Evolutionary conservation across 2,113 vertebrate species (phyloP), one percentile per base, ranked within the genome.

Genomic region (Egretta garzetta): DNA sequence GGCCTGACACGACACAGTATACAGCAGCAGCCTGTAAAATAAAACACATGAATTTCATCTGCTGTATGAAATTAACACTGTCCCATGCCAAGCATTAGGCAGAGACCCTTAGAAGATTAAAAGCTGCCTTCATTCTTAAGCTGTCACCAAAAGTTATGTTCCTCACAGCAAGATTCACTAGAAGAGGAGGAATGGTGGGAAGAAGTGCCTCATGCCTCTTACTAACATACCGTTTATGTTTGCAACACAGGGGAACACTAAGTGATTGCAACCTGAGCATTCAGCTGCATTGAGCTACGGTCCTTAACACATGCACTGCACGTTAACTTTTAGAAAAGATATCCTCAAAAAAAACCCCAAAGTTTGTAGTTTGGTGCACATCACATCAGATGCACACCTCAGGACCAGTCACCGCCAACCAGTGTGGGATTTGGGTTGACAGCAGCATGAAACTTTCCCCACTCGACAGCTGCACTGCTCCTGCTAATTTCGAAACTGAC

Each of bases 401-500:
- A 2, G 24, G 9, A 18, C 22, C 72, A 45, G 84, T 2, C 59
- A 28, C 62, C 32, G 50, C 75, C 30, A 60, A 68, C 33, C 12
- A 37, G 86, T 37, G 39, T 30, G 75, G 94, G 52, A 75, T 60
- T 28, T 33, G 56, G 74, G 88, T 35, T 83, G 35, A 49, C 58
- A 90, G 72, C 4, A 12, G 5, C 70, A 68, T 8, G 64, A 49
- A 86, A 52, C 81, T 32, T 33, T 22, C 15, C 24, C 23, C 49
- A 0, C 30, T 3, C 2, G 13, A 9, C 37, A 39, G 20, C 28
- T 10, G 14, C 50, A 41, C 95, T 68, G 88, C 82, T 56, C 90
- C 94, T 80, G 76, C 93, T 47, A 56, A 83, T 85, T 94, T 91
- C 77, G 35, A 97, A 96, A 32, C n/a, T 16, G 8, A 30, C 33